Evolutionary conservation across 2,888 invertebrate species (phyloP).

Genomic region (Parnassius apollo): DNA sequence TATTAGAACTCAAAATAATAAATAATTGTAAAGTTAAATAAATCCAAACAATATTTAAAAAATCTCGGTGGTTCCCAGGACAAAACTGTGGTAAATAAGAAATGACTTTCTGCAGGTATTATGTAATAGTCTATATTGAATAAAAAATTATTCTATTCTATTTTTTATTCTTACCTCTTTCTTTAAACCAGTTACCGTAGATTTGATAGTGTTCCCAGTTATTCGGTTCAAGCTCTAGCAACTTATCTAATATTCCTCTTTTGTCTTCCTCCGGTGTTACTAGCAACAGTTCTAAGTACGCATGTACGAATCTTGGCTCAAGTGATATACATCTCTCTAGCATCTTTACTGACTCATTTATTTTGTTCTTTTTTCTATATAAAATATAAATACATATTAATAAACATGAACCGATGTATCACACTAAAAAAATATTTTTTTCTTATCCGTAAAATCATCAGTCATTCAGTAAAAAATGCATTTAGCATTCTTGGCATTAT

Average conservation of each 20-base stretch:
- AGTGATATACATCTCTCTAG: conserved; percentile 84
- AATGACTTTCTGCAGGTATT: too few species aligned
- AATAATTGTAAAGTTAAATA: too few species aligned
- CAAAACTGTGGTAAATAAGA: too few species aligned
- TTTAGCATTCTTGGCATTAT: too few species aligned
- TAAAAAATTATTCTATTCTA: too few species aligned
- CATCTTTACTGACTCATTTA: conserved; percentile 84
- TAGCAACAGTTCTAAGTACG: conserved; percentile 84
- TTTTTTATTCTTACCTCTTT: conserved; percentile 74
- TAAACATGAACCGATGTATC: not conserved
- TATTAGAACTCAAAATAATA: too few species aligned
- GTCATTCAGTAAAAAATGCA: too few species aligned
- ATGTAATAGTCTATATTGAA: too few species aligned
- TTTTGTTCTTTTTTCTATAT: conserved; percentile 83
- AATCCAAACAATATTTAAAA: too few species aligned
- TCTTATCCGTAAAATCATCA: too few species aligned
- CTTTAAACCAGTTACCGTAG: conserved; percentile 86
- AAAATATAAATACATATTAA: conserved; percentile 7
- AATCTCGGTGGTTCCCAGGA: too few species aligned
- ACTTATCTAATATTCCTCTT: conserved; percentile 80
- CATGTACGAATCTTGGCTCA: conserved; percentile 85
- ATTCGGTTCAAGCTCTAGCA: conserved; percentile 83
- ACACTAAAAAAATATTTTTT: too few species aligned
- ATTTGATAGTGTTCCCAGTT: conserved; percentile 86
- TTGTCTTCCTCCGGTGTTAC: conserved; percentile 77